Evolutionary conservation across 2,888 invertebrate species (phyloP), one percentile per base, ranked within the genome.

Genomic region (Hirtodrosophila histrioides): DNA sequence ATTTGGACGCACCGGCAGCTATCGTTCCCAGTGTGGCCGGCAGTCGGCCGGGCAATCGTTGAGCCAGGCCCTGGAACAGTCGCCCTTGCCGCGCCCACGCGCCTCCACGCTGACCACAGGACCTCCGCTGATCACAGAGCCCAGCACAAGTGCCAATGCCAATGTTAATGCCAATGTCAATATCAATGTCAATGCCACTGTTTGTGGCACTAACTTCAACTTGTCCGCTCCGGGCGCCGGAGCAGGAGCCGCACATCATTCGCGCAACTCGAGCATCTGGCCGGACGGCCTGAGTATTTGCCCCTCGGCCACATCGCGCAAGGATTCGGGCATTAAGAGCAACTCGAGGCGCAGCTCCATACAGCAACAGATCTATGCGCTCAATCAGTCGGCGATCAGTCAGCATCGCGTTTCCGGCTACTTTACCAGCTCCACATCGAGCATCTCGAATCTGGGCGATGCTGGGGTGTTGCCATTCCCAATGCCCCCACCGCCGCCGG

Each of bases 241-340:
- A 0, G 37, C 55, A 0, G 41, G 46, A 0, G 51, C 50, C 0
- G 23, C 17, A 1, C 17, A 35, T 9, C 83, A 88, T 11, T 86
- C 88, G 8, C 88, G 89, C 36, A 90, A 90, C 69, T 90, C 87
- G 3, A 86, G 88, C 61, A 87, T 89, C 31, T 89, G 88, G 41
- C 94, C 94, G 24, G 96, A 96, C 88, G 93, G 94, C 57, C 92
- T 95, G 72, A 95, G 95, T 90, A 93, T 95, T 61, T 95, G 95
- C 69, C 94, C 95, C 0, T 95, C 96, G 2, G 94, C 95, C 51
- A 96, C 96, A 85, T 97, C 97, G 80, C 93, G 97, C 60, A 97
- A 97, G 91, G 97, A 97, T 91, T 97, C 97, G 8, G 97, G 97
- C 9, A 97, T 97, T 63, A 94, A 95, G 80, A 97, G 97, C 90